Conservation (phyloP, 2,797 vertebrate species). For the Falco peregrinus region DNA sequence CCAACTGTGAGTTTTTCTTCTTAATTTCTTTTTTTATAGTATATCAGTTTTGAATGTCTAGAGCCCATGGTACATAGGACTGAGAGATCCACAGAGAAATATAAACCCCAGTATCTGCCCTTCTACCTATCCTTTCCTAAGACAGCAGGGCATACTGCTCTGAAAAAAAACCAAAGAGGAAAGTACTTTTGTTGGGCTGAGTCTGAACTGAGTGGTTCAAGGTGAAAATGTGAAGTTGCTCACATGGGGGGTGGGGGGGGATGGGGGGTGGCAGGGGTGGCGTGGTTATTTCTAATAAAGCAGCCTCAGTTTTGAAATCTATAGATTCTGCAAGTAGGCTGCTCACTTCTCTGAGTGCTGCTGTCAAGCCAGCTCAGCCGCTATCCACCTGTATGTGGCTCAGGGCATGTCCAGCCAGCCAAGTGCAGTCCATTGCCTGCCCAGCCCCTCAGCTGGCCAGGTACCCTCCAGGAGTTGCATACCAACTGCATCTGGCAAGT, state of each 20-base stretch:
- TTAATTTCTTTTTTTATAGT: neutral
- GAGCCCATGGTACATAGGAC: neutral
- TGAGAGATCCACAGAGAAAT: neutral
- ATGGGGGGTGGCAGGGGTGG: too few relatives aligned
- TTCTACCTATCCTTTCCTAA: neutral
- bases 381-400: neutral
- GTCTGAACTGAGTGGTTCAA: neutral
- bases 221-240: neutral
- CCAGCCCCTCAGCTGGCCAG: neutral
- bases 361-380: neutral
- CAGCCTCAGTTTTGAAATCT: neutral
- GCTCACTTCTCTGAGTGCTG: neutral
- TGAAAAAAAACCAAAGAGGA: neutral
- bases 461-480: neutral
- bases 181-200: neutral
- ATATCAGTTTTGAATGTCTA: neutral
- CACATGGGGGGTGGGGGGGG: too few relatives aligned
- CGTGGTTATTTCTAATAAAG: neutral
- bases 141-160: neutral
- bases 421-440: neutral
- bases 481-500: neutral
- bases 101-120: neutral
- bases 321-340: neutral
- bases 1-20: neutral
- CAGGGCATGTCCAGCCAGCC: neutral